A percentile compares a stretch with the other conserved stretches of the same genome.
Evolutionary conservation across 2,797 vertebrate genomes (phyloP).

Genomic region (Scleropages formosus): DNA sequence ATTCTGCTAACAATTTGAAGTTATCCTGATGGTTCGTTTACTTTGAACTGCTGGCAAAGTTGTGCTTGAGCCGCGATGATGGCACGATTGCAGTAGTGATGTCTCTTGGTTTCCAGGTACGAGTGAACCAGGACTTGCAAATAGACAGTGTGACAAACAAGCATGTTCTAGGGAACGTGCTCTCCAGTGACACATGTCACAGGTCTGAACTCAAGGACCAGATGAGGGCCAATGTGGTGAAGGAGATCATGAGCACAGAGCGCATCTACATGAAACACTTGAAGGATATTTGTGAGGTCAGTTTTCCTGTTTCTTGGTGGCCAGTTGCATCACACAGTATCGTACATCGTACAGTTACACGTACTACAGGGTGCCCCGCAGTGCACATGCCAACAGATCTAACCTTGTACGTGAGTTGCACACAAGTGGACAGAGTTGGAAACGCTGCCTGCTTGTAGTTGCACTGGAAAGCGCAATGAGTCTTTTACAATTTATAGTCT

Average conservation of each 20-base stretch:
- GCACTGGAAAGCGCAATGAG: too few species aligned
- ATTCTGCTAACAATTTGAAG: too few species aligned
- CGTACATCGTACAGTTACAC: too few species aligned
- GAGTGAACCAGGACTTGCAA: slow-evolving; percentile 90
- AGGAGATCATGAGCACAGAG: slow-evolving; percentile 97
- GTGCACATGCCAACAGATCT: too few species aligned
- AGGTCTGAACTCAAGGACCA: slow-evolving; percentile 82
- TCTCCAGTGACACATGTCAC: slow-evolving; percentile 62
- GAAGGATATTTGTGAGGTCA: slow-evolving; percentile 95
- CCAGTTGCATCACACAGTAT: background rate
- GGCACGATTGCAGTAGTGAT: slow-evolving; percentile 40
- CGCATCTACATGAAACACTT: slow-evolving; percentile 96
- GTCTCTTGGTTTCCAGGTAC: slow-evolving; percentile 69
- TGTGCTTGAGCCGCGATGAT: too few species aligned
- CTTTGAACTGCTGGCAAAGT: too few species aligned
- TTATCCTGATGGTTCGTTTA: background rate
- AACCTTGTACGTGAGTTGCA: too few species aligned
- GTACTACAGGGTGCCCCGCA: too few species aligned
- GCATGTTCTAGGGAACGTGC: slow-evolving; percentile 72
- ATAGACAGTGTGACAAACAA: slow-evolving; percentile 66
- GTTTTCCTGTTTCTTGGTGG: background rate
- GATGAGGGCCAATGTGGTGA: slow-evolving; percentile 96
- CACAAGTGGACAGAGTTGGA: background rate
- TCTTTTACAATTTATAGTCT: too few species aligned
- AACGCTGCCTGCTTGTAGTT: background rate